A percentile compares a stretch with the other conserved stretches of the same genome.
Evolutionary conservation across 2,797 vertebrate species (phyloP).

Genomic region (Malurus leucopterus): DNA sequence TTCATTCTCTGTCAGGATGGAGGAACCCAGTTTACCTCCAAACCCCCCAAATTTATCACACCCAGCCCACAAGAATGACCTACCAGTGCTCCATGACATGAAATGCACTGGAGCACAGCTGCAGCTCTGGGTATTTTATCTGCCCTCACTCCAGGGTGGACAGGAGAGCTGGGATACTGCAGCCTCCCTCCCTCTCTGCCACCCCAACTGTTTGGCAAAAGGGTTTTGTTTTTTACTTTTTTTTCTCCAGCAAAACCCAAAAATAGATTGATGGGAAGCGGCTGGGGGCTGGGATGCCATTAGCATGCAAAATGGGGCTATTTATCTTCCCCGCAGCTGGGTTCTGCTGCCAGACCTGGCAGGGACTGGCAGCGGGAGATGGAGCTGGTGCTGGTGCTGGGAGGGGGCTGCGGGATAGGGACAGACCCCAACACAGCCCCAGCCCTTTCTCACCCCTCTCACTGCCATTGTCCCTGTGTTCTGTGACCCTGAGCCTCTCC

Average conservation of each 20-base stretch:
- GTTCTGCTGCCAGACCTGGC: conserved; percentile 2
- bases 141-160: neutral
- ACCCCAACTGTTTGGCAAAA: neutral
- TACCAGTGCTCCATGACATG: fast-evolving
- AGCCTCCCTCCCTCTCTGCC: neutral
- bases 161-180: neutral
- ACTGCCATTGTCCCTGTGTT: fast-evolving
- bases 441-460: fast-evolving
- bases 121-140: neutral
- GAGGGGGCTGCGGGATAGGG: neutral
- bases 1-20: neutral
- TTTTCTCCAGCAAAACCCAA: neutral
- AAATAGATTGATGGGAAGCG: conserved; percentile 29
- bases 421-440: neutral
- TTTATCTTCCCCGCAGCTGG: conserved; percentile 27
- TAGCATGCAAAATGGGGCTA: conserved; percentile 9
- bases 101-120: neutral
- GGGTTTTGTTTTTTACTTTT: neutral
- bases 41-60: neutral
- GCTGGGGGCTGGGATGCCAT: conserved; percentile 17
- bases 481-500: fast-evolving
- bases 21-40: neutral
- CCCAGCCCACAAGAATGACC: neutral
- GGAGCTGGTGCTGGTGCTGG: neutral
- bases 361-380: neutral